Conservation (phyloP, 2,797 vertebrate genomes). For the Enteromius trimaculatus region DNA sequence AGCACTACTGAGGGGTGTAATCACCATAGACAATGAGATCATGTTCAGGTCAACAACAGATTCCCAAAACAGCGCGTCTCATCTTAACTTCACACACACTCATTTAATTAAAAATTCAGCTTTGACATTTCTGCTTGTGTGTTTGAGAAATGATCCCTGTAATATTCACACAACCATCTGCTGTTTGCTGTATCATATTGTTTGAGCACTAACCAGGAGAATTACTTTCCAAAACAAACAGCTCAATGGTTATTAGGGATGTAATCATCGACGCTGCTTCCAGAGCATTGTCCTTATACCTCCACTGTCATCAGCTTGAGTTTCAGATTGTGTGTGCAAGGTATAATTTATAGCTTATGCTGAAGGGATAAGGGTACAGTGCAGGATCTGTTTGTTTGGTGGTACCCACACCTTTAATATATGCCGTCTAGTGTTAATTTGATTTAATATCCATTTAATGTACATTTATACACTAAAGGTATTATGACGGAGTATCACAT, state of each 20-base stretch:
- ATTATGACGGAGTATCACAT: background rate
- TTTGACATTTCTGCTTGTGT: slow-evolving; percentile 1
- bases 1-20: background rate
- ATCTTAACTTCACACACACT: background rate
- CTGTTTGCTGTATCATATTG: background rate
- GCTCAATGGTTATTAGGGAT: background rate
- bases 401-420: background rate
- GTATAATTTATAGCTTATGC: background rate
- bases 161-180: background rate
- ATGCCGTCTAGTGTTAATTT: slow-evolving; percentile 1
- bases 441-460: background rate
- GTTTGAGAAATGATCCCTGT: background rate
- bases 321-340: slow-evolving; percentile 4
- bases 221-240: slow-evolving; percentile 1
- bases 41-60: background rate
- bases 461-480: background rate
- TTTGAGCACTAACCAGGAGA: background rate
- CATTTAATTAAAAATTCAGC: background rate
- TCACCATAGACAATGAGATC: background rate
- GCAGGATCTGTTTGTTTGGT: background rate
- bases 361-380: background rate
- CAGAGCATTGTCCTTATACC: background rate
- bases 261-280: background rate
- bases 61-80: background rate
- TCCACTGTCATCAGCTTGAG: background rate